Conservation (phyloP, 2,797 vertebrate species). For the Xiphophorus birchmanni region DNA sequence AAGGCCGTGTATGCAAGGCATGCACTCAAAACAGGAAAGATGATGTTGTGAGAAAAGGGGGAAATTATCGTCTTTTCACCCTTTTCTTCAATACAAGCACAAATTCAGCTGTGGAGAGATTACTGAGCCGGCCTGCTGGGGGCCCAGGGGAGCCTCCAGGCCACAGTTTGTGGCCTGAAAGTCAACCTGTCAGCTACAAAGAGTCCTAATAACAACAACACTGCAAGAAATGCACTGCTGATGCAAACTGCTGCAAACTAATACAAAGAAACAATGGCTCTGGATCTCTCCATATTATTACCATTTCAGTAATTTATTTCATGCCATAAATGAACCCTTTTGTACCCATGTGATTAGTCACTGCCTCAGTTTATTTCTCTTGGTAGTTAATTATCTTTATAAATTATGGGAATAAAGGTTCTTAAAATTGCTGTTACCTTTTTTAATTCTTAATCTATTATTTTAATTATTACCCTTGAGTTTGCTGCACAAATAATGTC, state of each 20-base stretch:
- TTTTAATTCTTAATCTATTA: neutral
- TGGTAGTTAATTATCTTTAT: neutral
- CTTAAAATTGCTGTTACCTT: neutral
- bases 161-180: constrained; percentile 7
- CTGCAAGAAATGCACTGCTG: neutral
- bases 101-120: constrained; percentile 9
- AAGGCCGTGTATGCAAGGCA: constrained; percentile 23
- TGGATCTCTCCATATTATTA: neutral
- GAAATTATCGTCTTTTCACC: constrained; percentile 19
- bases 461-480: neutral
- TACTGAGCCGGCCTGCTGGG: neutral
- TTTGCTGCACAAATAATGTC: neutral
- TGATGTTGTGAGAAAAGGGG: constrained; percentile 11
- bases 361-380: neutral
- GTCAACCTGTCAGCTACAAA: constrained; percentile 9
- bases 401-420: neutral
- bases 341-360: neutral
- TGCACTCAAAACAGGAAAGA: constrained; percentile 15
- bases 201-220: constrained; percentile 10
- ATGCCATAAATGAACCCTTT: neutral
- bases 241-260: constrained; percentile 1
- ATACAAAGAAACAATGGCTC: neutral
- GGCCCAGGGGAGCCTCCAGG: neutral
- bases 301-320: neutral
- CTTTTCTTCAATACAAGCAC: constrained; percentile 22